Percentiles rank a stretch among this genome's conserved stretches.
These are phyloP conservation scores for Orchesella flavescens DNA, from an alignment of 2,888 invertebrate genomes.

Conservation along the genomic window DNA sequence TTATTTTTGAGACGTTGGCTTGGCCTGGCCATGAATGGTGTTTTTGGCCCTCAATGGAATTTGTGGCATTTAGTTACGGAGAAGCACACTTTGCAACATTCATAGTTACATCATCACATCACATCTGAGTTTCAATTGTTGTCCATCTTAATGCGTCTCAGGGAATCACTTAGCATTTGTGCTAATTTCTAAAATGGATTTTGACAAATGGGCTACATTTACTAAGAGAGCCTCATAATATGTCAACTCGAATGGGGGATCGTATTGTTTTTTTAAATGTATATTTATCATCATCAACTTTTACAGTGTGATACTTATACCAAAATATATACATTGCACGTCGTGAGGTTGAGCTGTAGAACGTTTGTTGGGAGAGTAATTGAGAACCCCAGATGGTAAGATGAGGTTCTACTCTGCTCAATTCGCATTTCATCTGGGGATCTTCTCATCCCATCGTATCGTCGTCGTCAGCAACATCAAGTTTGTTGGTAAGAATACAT, in stretches of 20 bases:
- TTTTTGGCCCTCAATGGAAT: too few relatives aligned
- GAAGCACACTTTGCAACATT: too few relatives aligned
- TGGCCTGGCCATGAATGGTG: too few relatives aligned
- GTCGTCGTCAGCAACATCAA: conserved; percentile 24
- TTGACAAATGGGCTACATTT: conserved; percentile 42
- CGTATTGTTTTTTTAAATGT: too few relatives aligned
- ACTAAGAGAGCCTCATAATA: too few relatives aligned
- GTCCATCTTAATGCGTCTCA: neutral
- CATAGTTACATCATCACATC: too few relatives aligned
- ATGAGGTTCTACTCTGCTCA: conserved; percentile 13
- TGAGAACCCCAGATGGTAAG: conserved; percentile 47
- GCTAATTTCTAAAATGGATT: conserved; percentile 38
- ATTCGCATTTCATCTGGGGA: conserved; percentile 38
- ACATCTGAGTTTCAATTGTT: neutral
- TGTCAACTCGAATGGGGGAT: too few relatives aligned
- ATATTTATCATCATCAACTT: too few relatives aligned
- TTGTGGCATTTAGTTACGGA: too few relatives aligned
- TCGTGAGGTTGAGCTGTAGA: neutral
- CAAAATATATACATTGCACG: too few relatives aligned
- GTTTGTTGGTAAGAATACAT: conserved; percentile 34
- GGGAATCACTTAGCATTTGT: conserved; percentile 1
- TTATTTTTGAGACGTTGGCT: too few relatives aligned
- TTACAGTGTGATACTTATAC: too few relatives aligned
- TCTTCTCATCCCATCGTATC: neutral
- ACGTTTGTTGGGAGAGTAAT: neutral